These are phyloP conservation scores for Momotus momota DNA, from an alignment of 2,797 vertebrate species.

Conservation along the genomic window DNA sequence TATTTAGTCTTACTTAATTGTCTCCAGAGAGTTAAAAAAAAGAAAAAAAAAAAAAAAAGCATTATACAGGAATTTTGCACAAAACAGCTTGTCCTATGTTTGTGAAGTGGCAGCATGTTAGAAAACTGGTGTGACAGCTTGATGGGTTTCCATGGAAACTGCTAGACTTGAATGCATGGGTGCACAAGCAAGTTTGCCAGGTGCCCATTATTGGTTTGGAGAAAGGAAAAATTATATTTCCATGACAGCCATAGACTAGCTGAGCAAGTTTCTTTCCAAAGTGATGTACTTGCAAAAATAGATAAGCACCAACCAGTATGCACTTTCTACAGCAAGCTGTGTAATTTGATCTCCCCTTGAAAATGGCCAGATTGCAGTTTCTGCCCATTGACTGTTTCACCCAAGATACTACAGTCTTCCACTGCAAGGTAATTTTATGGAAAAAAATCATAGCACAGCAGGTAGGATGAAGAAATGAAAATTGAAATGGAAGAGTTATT, in stretches of 20 bases:
- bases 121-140: constrained; percentile 64
- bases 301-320: constrained; percentile 63
- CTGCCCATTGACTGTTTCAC: constrained; percentile 43
- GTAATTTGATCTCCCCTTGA: constrained; percentile 58
- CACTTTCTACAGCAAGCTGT: constrained; percentile 39
- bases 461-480: constrained; percentile 39
- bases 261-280: constrained; percentile 75
- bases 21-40: neutral
- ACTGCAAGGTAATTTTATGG: constrained; percentile 42
- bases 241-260: constrained; percentile 79
- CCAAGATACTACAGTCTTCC: constrained; percentile 40
- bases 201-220: constrained; percentile 67
- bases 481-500: constrained; percentile 51
- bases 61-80: constrained; percentile 10
- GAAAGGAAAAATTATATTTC: constrained; percentile 75
- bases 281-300: constrained; percentile 74
- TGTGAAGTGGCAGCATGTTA: constrained; percentile 49
- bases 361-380: constrained; percentile 60
- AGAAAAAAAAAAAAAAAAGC: neutral
- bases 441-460: constrained; percentile 1
- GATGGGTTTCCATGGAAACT: constrained; percentile 79
- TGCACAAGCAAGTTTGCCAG: constrained; percentile 72
- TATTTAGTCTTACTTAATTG: neutral
- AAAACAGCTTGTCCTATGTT: constrained; percentile 41
- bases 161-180: constrained; percentile 72